Evolutionary conservation across 1,140 invertebrate genomes (phyloP).

Genomic region (Euschistus heros): DNA sequence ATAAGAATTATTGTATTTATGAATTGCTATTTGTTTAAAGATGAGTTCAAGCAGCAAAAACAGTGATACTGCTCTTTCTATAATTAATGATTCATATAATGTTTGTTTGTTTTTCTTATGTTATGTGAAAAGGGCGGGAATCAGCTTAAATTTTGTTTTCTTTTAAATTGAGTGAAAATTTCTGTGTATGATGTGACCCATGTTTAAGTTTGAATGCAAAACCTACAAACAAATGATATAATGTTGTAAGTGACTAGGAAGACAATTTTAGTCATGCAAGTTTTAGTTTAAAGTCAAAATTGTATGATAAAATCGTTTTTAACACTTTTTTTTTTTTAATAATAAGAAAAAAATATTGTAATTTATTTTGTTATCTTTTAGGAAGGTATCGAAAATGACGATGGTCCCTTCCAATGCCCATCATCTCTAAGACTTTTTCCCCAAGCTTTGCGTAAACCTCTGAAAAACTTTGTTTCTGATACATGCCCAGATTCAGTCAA

Average conservation of each 20-base stretch:
- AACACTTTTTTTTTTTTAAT: background rate
- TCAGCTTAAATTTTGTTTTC: too few species aligned
- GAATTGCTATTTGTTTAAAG: too few species aligned
- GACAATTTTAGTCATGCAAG: background rate
- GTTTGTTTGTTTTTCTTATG: too few species aligned
- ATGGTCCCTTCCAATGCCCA: constrained; percentile 65
- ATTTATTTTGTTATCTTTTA: constrained; percentile 10
- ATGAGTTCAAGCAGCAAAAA: too few species aligned
- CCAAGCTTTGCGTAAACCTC: constrained; percentile 60
- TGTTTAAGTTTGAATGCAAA: too few species aligned
- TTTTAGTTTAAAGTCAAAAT: background rate
- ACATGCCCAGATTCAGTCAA: constrained; percentile 54
- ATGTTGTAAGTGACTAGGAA: background rate
- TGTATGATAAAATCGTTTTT: background rate
- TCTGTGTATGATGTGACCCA: too few species aligned
- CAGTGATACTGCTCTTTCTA: too few species aligned
- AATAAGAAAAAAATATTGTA: background rate
- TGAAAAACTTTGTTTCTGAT: constrained; percentile 76
- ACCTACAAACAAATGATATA: too few species aligned
- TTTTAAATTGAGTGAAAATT: too few species aligned
- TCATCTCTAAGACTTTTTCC: constrained; percentile 74
- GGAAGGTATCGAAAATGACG: constrained; percentile 29
- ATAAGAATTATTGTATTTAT: too few species aligned
- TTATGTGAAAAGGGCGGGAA: too few species aligned
- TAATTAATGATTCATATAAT: too few species aligned